phyloP scores from a whole-genome alignment of 2,797 vertebrate species.

The Alcedo quadribrachys region DNA sequence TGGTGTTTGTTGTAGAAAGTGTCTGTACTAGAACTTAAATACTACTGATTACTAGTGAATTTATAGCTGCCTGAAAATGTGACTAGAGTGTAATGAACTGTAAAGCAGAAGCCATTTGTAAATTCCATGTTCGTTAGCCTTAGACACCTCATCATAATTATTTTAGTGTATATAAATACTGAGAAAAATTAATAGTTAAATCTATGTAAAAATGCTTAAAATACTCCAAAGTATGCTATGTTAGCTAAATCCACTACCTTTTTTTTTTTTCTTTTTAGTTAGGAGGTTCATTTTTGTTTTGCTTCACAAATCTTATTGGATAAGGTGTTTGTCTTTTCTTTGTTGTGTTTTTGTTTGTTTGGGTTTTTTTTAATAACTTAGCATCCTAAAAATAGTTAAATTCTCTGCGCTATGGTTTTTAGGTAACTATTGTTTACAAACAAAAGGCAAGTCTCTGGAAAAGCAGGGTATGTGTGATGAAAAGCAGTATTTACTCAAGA shows the following conservation, averaged over 20 bases:
- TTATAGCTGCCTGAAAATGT: slow-evolving; percentile 27
- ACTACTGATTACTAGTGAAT: slow-evolving; percentile 53
- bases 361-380: not conserved
- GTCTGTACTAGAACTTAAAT: not conserved
- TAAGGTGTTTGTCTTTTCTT: not conserved
- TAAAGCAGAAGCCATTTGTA: slow-evolving; percentile 42
- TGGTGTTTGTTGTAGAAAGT: slow-evolving; percentile 26
- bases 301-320: not conserved
- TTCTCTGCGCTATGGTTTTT: not conserved
- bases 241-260: not conserved
- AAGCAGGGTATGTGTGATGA: not conserved
- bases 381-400: not conserved
- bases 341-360: too few relatives aligned
- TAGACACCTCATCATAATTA: not conserved
- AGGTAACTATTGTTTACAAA: slow-evolving; percentile 22
- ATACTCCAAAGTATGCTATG: not conserved
- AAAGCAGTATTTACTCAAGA: not conserved
- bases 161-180: slow-evolving; percentile 43
- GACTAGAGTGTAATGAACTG: slow-evolving; percentile 3
- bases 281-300: not conserved
- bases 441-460: not conserved
- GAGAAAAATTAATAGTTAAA: not conserved
- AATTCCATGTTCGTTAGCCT: slow-evolving; percentile 9
- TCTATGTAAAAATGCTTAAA: slow-evolving; percentile 27
- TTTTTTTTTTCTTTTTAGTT: not conserved